Conservation (phyloP, 2,888 invertebrate species). For the Ophraella communa region DNA sequence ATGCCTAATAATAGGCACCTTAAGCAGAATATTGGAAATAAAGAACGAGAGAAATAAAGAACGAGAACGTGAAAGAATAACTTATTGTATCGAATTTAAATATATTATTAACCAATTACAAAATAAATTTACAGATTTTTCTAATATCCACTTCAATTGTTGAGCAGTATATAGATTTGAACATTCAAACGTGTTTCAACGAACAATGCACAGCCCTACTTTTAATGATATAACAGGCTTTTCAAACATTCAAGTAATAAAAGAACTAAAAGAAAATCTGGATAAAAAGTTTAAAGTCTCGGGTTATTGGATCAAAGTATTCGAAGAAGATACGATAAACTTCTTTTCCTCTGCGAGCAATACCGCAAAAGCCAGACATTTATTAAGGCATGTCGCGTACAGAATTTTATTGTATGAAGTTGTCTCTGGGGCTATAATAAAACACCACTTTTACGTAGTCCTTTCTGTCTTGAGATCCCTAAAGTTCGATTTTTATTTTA, state of each 20-base stretch:
- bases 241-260: background rate
- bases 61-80: no score
- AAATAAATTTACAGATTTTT: no score
- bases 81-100: no score
- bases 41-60: no score
- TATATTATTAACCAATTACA: no score
- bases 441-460: background rate
- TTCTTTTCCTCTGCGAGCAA: background rate
- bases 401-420: constrained; percentile 11
- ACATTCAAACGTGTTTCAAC: no score
- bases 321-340: background rate
- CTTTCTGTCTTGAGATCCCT: background rate
- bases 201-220: no score
- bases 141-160: no score
- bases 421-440: constrained; percentile 6
- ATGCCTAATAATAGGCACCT: no score
- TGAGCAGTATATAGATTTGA: no score
- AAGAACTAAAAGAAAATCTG: background rate
- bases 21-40: no score
- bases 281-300: background rate
- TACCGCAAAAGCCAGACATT: constrained; percentile 2
- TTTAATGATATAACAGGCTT: background rate
- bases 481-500: background rate
- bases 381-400: constrained; percentile 8
- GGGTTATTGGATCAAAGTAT: background rate